These are phyloP conservation scores for Meriones psammophilus DNA, from an alignment of 2,797 vertebrate genomes.

Conservation along the genomic window DNA sequence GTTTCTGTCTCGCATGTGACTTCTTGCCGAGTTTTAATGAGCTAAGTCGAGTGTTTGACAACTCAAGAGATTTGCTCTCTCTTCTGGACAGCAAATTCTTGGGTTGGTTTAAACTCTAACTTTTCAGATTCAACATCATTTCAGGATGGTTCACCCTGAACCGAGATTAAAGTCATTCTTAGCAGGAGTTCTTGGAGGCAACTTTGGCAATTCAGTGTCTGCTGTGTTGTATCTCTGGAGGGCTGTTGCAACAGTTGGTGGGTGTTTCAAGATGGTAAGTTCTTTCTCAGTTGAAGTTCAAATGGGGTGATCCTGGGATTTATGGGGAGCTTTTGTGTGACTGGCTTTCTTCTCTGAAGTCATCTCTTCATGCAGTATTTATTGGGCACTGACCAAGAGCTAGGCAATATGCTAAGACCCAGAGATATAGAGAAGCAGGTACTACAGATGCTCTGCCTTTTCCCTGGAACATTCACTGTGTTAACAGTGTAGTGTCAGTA, in stretches of 20 bases:
- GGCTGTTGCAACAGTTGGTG: background rate
- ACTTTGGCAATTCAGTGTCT: background rate
- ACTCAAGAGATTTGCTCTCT: background rate
- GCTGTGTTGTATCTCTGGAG: background rate
- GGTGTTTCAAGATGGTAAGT: background rate
- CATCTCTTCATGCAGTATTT: background rate
- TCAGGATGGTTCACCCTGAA: background rate
- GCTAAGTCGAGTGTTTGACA: background rate
- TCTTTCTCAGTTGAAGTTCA: background rate
- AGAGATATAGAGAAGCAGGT: background rate
- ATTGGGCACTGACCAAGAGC: background rate
- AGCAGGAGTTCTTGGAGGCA: background rate
- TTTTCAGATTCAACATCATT: background rate
- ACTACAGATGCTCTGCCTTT: background rate
- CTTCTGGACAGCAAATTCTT: background rate
- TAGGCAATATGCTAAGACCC: background rate
- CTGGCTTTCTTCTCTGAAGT: background rate
- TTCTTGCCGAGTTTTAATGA: background rate
- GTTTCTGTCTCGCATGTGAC: background rate
- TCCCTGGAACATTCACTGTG: background rate
- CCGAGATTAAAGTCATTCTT: slow-evolving; percentile 53
- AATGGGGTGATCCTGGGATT: background rate
- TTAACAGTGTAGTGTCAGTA: too few species aligned
- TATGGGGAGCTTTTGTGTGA: background rate
- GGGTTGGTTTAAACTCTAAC: background rate